Percentiles rank a stretch among this genome's conserved stretches.
Evolutionary conservation across 2,113 vertebrate genomes (phyloP).

Genomic region (Phrynocephalus versicolor): DNA sequence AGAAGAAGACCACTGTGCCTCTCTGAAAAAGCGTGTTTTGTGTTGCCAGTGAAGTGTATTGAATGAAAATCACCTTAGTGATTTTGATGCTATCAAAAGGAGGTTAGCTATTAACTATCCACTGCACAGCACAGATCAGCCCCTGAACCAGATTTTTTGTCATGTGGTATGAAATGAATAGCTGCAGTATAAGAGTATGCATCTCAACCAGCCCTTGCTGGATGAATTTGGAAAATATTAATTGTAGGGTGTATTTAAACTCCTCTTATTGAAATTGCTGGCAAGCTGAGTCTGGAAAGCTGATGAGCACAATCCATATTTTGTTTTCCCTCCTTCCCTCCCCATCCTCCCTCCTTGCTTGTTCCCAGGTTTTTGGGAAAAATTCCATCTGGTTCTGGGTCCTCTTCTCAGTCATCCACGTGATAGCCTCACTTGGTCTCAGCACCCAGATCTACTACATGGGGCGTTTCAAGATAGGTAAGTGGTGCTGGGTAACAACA

Average conservation of each 20-base stretch:
- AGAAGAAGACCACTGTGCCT: neutral
- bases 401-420: constrained; percentile 78
- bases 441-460: constrained; percentile 86
- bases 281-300: neutral
- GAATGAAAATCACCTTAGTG: neutral
- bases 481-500: constrained; percentile 41
- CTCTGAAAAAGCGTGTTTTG: no score
- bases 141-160: neutral
- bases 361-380: constrained; percentile 79
- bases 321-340: neutral
- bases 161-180: no score
- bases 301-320: neutral
- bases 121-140: neutral
- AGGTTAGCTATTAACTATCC: neutral
- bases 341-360: neutral
- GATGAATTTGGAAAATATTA: neutral
- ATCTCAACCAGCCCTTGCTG: neutral
- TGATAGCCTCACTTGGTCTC: constrained; percentile 78
- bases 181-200: neutral
- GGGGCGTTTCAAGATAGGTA: constrained; percentile 83
- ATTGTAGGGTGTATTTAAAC: neutral
- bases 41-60: no score
- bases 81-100: neutral
- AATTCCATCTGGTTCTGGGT: constrained; percentile 82
- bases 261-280: neutral